phyloP scores from a whole-genome alignment of 2,797 vertebrate genomes.

The Hydrophis major region DNA sequence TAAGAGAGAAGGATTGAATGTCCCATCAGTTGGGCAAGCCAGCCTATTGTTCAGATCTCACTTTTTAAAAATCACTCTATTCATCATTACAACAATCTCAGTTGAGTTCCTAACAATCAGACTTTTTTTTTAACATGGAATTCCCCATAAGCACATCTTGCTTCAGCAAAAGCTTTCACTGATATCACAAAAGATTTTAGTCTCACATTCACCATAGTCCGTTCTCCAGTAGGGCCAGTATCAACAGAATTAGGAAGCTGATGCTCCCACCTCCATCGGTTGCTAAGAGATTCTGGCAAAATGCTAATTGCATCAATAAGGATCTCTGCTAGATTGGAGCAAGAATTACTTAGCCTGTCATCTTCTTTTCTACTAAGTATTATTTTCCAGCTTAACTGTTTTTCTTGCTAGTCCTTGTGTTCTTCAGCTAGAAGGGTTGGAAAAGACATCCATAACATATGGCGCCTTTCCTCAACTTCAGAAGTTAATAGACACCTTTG shows the following conservation, averaged over 20 bases:
- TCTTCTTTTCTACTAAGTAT: not conserved
- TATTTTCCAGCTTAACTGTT: not conserved
- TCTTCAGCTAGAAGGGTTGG: not conserved
- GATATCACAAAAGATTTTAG: constrained; percentile 45
- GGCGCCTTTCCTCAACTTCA: not conserved
- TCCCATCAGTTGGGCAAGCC: constrained; percentile 33
- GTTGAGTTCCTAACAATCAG: constrained; percentile 46
- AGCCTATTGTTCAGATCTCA: constrained; percentile 38
- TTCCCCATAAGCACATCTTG: constrained; percentile 47
- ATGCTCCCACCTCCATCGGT: not conserved
- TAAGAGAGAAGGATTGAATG: constrained; percentile 13
- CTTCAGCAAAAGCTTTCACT: constrained; percentile 38
- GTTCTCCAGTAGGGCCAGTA: not conserved
- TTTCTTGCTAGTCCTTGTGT: not conserved
- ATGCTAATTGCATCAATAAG: no score
- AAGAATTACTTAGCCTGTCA: no score
- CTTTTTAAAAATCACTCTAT: constrained; percentile 51
- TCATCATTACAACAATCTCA: constrained; percentile 57
- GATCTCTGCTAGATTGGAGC: not conserved
- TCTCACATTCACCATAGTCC: constrained; percentile 25
- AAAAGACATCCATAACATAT: not conserved
- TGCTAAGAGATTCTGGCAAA: not conserved
- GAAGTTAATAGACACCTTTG: not conserved
- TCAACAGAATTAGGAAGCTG: not conserved
- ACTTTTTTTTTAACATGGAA: constrained; percentile 2